Base-by-base conservation (phyloP, 2,797 vertebrate species). In the Eulemur mongoz region DNA sequence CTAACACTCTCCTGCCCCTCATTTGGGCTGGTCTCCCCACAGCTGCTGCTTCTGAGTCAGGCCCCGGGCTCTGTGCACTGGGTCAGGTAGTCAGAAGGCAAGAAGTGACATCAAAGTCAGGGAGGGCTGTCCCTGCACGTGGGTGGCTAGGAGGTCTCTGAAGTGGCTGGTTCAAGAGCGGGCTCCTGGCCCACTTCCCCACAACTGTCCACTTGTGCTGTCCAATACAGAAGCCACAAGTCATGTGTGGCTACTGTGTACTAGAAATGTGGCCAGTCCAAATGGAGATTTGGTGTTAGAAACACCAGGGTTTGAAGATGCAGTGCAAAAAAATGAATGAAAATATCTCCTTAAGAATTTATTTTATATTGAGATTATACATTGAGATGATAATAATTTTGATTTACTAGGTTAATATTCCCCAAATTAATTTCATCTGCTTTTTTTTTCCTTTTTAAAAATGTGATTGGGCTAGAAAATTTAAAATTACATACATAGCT, bases 351-450 rank as follows among this genome's bases (percentile, higher is more conserved):
- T 61, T 35, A 87, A 65, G 63, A 48, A 72, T 32, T 92, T 73
- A 30, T 45, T 73, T 93, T 50, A 73, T n/a, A 67, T 38, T 50
- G 57, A 92, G 50, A 92, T 52, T 82, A 59, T 72, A 70, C 20
- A 48, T n/a, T 72, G 81, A 94, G 87, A 83, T 48, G 38, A 43
- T 73, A 73, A 23, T 40, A 76, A 65, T 90, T 95, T 52, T 79
- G 40, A 84, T 32, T 76, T 50, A 59, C 10, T 48, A 40, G 40
- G 10, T 89, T 92, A 92, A 50, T 57, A 86, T 35, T 22, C 48
- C 61, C n/a, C 70, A 84, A 88, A 81, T 48, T 48, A 78, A 72
- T 65, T 67, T 84, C 67, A 79, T 48, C 38, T 82, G 61, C 27
- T 83, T 61, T 61, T 35, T 54, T 35, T 25, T 30, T 30, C 6